A percentile compares a stretch with the other conserved stretches of the same genome.
These are phyloP conservation scores for Graptemys geographica DNA, from an alignment of 2,797 vertebrate species.

Conservation along the genomic window DNA sequence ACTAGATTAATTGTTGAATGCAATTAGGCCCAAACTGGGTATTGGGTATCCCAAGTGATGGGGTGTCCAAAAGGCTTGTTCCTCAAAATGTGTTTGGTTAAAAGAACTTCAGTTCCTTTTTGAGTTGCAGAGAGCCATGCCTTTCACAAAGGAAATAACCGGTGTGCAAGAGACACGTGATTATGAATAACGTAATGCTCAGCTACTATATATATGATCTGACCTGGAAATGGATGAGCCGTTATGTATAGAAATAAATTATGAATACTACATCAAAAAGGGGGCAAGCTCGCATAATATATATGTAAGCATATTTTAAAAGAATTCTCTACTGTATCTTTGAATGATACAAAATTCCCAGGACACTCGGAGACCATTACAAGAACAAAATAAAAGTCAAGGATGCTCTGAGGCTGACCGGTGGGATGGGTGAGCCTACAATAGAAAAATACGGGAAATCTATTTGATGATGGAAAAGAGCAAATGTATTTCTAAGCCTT, in stretches of 20 bases:
- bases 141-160: not conserved
- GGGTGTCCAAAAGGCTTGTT: not conserved
- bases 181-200: not conserved
- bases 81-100: not conserved
- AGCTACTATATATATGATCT: not conserved
- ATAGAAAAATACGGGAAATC: not conserved
- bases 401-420: not conserved
- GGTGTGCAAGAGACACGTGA: not conserved
- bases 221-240: no score
- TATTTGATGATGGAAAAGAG: not conserved
- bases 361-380: not conserved
- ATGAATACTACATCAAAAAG: not conserved
- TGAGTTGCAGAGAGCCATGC: no score
- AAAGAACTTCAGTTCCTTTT: not conserved
- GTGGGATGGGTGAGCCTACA: not conserved
- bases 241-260: not conserved
- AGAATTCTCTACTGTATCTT: not conserved
- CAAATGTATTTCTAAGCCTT: not conserved
- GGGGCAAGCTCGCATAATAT: not conserved
- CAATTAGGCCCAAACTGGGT: not conserved
- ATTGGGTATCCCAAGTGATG: constrained; percentile 20
- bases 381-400: not conserved
- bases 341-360: not conserved
- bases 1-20: constrained; percentile 34
- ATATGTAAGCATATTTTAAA: not conserved